Base-by-base conservation (phyloP, 2,888 invertebrate genomes). In the Cetonia aurata region DNA sequence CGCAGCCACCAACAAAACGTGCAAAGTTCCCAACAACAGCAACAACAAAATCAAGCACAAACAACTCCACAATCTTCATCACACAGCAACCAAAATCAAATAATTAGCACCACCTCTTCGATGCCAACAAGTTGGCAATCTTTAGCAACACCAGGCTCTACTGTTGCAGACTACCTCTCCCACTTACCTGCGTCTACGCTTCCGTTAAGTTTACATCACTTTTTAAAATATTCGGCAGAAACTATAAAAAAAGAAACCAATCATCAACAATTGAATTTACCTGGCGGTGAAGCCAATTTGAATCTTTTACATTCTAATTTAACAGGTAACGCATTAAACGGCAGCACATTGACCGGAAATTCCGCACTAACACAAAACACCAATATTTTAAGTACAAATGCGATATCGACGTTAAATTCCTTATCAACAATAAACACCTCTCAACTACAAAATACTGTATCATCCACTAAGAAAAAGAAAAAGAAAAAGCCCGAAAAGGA, bases 111-210 rank as follows among this genome's bases (percentile, higher is more conserved):
- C 0, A 81, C 86, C 3, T 85, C 86, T 13, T 50, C 68, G 15
- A 65, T 88, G 87, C 87, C 89, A 1, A 86, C 90, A 0, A 87
- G 91, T 0, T 93, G 93, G 93, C 92, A 92, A 82, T 89, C 91
- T 0, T 84, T 93, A 46, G 88, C 85, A 0, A 79, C 86, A 41
- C 82, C 86, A 6, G 93, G 93, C 67, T 92, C 93, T 0, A 93
- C 94, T 0, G 94, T 95, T 8, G 94, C 94, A 9, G 94, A 95
- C 84, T 95, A 95, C 83, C 87, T 95, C 71, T 93, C 94, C 8
- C 93, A 94, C 72, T 84, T 95, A 75, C 91, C 92, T 56, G 90
- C 92, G 65, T 90, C 90, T 50, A 91, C 91, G 25, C 82, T 92
- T 75, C 94, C 94, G 0, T 84, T 95, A 68, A 93, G 93, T 31